Evolutionary conservation across 2,113 vertebrate species (phyloP).

Genomic region (Solea senegalensis): DNA sequence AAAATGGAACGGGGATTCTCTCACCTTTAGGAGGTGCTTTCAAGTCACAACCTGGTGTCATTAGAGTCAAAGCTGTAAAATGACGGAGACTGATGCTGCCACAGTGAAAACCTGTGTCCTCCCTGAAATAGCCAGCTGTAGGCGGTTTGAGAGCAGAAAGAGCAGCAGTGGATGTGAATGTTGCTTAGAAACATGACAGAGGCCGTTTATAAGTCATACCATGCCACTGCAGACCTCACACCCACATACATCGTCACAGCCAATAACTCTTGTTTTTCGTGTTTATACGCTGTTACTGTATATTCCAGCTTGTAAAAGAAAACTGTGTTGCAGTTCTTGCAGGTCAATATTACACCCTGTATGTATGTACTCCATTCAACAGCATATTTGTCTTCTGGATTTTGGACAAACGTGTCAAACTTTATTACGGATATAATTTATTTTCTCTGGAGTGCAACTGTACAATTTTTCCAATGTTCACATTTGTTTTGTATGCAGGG

Average conservation of each 20-base stretch:
- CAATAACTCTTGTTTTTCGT: constrained; percentile 1
- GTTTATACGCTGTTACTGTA: background rate
- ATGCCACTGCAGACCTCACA: constrained; percentile 55
- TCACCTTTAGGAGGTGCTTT: constrained; percentile 31
- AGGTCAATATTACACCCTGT: background rate
- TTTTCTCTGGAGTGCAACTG: background rate
- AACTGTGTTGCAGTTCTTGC: background rate
- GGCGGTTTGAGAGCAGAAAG: constrained; percentile 55
- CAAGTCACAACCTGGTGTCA: background rate
- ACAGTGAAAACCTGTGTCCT: constrained; percentile 21
- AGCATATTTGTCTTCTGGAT: constrained; percentile 4
- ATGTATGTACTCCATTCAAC: background rate
- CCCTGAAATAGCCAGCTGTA: constrained; percentile 49
- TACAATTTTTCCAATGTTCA: no score
- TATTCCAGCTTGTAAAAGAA: no score
- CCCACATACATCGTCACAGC: constrained; percentile 49
- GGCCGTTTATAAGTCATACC: constrained; percentile 40
- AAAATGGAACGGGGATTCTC: background rate
- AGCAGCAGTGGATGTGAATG: constrained; percentile 60
- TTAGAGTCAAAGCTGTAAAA: background rate
- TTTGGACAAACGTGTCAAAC: background rate
- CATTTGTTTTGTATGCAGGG: constrained; percentile 10
- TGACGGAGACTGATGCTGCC: constrained; percentile 22
- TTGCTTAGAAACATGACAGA: constrained; percentile 74
- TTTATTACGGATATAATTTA: background rate